These are phyloP conservation scores for Gobius niger DNA, from an alignment of 2,113 vertebrate genomes.

Conservation along the genomic window DNA sequence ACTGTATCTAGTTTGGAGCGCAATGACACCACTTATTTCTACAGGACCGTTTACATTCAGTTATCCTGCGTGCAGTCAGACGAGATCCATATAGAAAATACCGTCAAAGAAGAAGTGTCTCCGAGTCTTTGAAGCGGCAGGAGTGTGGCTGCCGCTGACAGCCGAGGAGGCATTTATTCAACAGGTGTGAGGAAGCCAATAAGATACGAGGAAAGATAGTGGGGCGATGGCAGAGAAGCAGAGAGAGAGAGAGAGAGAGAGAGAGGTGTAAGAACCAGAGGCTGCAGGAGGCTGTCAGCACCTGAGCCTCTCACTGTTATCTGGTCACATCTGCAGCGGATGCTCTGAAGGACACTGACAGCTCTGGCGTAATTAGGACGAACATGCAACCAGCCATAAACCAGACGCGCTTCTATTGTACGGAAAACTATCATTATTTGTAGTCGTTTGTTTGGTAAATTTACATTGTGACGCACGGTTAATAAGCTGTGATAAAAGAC, in stretches of 20 bases:
- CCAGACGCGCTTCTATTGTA: slow-evolving; percentile 28
- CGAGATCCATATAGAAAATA: not conserved
- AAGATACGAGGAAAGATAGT: slow-evolving; percentile 76
- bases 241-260: slow-evolving; percentile 1
- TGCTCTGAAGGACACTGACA: slow-evolving; percentile 39
- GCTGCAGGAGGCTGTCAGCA: slow-evolving; percentile 66
- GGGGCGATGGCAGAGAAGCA: slow-evolving; percentile 18
- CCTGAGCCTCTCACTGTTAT: slow-evolving; percentile 49
- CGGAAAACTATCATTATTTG: not conserved
- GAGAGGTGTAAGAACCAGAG: slow-evolving; percentile 53
- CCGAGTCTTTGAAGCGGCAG: slow-evolving; percentile 19
- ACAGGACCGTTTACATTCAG: not conserved
- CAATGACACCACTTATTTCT: not conserved
- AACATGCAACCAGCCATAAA: slow-evolving; percentile 37
- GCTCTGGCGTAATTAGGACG: slow-evolving; percentile 54
- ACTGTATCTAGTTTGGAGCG: not conserved
- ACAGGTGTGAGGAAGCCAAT: slow-evolving; percentile 77
- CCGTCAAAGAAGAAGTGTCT: slow-evolving; percentile 21
- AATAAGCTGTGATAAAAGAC: too few relatives aligned
- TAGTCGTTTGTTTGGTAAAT: too few relatives aligned
- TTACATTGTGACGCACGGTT: too few relatives aligned
- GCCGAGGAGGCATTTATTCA: slow-evolving; percentile 78
- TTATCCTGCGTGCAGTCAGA: not conserved
- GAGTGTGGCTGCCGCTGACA: slow-evolving; percentile 68
- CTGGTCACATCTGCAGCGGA: slow-evolving; percentile 51